Percentiles rank a stretch among this genome's conserved stretches.
Conservation (phyloP, 1,140 invertebrate genomes). For the Caenorhabditis tropicalis region DNA sequence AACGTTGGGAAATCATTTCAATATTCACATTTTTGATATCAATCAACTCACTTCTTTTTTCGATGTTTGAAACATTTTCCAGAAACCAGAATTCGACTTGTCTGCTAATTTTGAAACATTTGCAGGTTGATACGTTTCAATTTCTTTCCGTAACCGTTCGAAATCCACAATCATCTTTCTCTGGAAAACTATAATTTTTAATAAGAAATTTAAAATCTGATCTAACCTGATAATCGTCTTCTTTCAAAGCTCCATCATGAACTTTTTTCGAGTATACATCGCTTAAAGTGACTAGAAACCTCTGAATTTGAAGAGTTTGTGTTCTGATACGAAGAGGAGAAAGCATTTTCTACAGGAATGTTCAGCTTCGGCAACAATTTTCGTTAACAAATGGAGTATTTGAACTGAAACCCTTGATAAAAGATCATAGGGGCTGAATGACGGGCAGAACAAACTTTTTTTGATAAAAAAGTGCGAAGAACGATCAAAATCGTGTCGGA, state of each 20-base stretch:
- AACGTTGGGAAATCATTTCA: no score
- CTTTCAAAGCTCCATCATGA: background rate
- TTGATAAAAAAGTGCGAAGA: background rate
- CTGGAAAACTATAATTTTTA: conserved; percentile 36
- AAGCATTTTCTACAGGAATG: background rate
- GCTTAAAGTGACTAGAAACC: conserved; percentile 18
- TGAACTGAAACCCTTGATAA: background rate
- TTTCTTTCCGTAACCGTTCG: conserved; percentile 52
- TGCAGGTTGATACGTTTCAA: conserved; percentile 60
- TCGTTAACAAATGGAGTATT: background rate
- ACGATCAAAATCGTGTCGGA: conserved; percentile 15
- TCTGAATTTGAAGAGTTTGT: background rate
- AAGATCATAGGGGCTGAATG: background rate
- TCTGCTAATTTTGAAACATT: background rate
- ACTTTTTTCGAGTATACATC: conserved; percentile 42
- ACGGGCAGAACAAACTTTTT: conserved; percentile 22
- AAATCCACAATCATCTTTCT: conserved; percentile 56
- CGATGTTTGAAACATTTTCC: background rate
- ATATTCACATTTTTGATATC: no score
- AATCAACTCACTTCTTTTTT: background rate
- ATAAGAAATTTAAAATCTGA: background rate
- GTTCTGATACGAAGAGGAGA: background rate
- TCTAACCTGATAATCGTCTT: conserved; percentile 28
- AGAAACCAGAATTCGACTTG: conserved; percentile 1
- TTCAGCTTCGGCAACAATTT: background rate